These are phyloP conservation scores for Ascaphus truei DNA, from an alignment of 2,113 vertebrate species.

Conservation along the genomic window DNA sequence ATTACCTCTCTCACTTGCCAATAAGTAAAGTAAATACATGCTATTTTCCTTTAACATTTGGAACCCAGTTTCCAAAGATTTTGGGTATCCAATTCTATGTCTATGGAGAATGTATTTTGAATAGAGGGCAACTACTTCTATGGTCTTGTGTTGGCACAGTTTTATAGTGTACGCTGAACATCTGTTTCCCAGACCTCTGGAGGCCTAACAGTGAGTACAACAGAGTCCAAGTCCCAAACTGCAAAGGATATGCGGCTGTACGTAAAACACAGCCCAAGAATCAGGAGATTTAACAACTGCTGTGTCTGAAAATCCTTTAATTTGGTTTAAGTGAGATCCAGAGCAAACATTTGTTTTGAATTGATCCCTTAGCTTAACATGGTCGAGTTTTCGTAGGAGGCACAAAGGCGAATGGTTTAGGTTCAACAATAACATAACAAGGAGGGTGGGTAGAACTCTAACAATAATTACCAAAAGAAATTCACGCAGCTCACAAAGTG, in stretches of 20 bases:
- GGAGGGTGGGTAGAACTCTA: too few relatives aligned
- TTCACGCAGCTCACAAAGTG: constrained; percentile 3
- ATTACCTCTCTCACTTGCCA: too few relatives aligned
- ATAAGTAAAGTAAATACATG: too few relatives aligned
- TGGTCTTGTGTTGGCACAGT: too few relatives aligned
- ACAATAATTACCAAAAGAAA: neutral
- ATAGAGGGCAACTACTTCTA: too few relatives aligned
- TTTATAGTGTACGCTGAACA: neutral
- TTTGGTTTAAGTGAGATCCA: neutral
- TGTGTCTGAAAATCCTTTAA: neutral
- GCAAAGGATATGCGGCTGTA: neutral
- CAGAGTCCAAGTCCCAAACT: neutral
- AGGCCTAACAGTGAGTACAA: neutral
- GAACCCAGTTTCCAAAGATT: too few relatives aligned
- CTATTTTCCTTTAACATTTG: too few relatives aligned
- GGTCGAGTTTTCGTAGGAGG: neutral
- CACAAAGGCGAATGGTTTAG: neutral
- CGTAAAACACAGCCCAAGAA: neutral
- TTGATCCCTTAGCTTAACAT: neutral
- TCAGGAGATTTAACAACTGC: neutral
- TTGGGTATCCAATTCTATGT: too few relatives aligned
- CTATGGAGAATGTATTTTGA: too few relatives aligned
- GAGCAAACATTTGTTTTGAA: neutral
- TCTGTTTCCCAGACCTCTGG: constrained; percentile 8
- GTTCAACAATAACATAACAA: constrained; percentile 1